A percentile compares a stretch with the other conserved stretches of the same genome.
Evolutionary conservation across 2,113 vertebrate genomes (phyloP).

Genomic region (Euleptes europaea): DNA sequence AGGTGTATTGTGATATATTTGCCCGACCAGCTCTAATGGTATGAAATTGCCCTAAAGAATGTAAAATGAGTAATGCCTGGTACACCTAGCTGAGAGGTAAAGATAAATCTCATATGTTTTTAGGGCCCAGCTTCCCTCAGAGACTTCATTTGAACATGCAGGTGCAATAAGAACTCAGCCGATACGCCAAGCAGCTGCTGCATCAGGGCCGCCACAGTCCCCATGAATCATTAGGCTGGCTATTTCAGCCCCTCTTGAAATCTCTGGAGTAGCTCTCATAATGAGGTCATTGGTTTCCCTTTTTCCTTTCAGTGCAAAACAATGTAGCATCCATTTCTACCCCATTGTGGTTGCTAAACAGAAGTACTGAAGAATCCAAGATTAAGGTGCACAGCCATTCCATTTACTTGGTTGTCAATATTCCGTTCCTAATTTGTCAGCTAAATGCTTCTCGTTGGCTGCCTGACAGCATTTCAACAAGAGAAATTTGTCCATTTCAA

Average conservation of each 20-base stretch:
- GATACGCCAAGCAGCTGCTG: slow-evolving; percentile 3
- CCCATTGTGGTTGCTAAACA: slow-evolving; percentile 19
- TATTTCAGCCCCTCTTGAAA: slow-evolving; percentile 22
- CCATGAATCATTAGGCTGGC: slow-evolving; percentile 4
- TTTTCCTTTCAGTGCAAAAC: not conserved
- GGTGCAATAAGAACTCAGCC: slow-evolving; percentile 9
- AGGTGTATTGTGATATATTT: not conserved
- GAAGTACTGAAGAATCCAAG: slow-evolving; percentile 6
- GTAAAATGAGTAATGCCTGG: slow-evolving; percentile 7
- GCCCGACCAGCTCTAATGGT: not conserved
- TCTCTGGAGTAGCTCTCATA: slow-evolving; percentile 7
- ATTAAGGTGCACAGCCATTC: slow-evolving; percentile 13
- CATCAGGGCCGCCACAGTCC: slow-evolving; percentile 19
- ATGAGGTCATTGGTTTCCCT: slow-evolving; percentile 19
- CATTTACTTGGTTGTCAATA: slow-evolving; percentile 22
- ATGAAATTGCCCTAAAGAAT: slow-evolving; percentile 6
- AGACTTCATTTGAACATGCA: slow-evolving; percentile 30
- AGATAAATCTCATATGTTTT: slow-evolving; percentile 35
- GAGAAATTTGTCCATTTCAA: not conserved
- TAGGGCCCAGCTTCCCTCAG: not conserved
- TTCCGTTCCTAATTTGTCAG: slow-evolving; percentile 29
- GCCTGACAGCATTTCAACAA: not conserved
- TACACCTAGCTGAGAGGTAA: slow-evolving; percentile 21
- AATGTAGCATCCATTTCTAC: not conserved
- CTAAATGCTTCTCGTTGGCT: slow-evolving; percentile 6